Base-by-base conservation (phyloP, 2,888 invertebrate genomes). In the Heteromurus nitidus region DNA sequence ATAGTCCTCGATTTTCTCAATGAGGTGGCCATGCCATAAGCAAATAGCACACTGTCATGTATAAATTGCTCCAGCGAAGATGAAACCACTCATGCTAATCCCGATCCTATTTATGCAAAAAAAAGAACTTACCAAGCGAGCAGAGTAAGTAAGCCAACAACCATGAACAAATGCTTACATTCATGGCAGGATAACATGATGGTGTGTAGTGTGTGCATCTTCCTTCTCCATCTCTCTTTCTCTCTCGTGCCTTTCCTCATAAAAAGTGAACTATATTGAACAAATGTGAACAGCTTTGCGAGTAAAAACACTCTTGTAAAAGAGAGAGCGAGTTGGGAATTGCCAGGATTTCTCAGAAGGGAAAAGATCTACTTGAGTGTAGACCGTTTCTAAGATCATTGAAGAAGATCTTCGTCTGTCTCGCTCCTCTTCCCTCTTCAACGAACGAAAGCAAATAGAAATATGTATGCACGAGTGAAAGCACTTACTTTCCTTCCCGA, bases 61-160 rank as follows among this genome's bases (percentile, higher is more conserved):
- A 74, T 55, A 74, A 74, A 74, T 74, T 74, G 74, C 53, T 74
- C 55, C 16, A 55, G 30, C 18, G 26, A 16, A 70, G 55, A 74
- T 24, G 24, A 36, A 74, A 74, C 58, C 55, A 62, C 55, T 74
- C 55, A 26, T 74, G 69, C 69, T 76, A 76, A 76, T 76, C 60
- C 60, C 47, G 22, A 60, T 62, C 62, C 62, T 62, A 47, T 68
- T 76, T 76, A 69, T 62, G 60, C 69, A 60, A 69, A 69, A 62
- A n/a, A n/a, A n/a, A n/a, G n/a, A n/a, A n/a, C n/a, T n/a, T n/a
- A n/a, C n/a, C n/a, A n/a, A n/a, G n/a, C n/a, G n/a, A n/a, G n/a
- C n/a, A n/a, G 50, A 47, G 24, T 36, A 50, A 44, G 50, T 24
- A 58, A 68, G 30, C 60, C 47, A 69, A 68, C 31, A 76, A 69